Conservation (phyloP, 2,888 invertebrate species). For the Dyspetes luteomarginatus region DNA sequence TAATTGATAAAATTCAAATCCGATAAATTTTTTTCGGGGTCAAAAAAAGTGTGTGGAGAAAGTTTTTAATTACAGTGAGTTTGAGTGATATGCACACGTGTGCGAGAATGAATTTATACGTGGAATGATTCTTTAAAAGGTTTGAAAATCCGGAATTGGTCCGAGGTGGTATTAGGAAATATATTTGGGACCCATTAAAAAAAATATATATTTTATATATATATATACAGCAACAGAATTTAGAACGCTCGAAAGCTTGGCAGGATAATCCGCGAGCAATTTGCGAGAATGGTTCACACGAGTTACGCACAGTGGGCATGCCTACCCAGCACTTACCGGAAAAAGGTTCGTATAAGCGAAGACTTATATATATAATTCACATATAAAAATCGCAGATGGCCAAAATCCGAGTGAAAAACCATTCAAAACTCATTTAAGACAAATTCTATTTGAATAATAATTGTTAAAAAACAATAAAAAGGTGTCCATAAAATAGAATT, state of each 20-base stretch:
- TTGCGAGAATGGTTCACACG: conserved; percentile 80
- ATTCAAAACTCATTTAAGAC: neutral
- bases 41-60: neutral
- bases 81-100: conserved; percentile 13
- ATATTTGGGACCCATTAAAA: neutral
- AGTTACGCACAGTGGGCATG: conserved; percentile 83
- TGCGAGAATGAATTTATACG: neutral
- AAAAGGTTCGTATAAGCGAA: conserved; percentile 78
- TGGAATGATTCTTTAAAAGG: conserved; percentile 48
- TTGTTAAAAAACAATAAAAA: too few species aligned
- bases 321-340: conserved; percentile 82
- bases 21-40: neutral
- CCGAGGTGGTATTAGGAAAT: conserved; percentile 1
- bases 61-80: neutral
- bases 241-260: conserved; percentile 6
- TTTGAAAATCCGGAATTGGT: conserved; percentile 20
- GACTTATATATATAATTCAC: neutral
- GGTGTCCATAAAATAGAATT: too few species aligned
- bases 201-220: neutral
- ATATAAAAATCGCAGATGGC: neutral
- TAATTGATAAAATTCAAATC: neutral
- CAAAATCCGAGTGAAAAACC: neutral
- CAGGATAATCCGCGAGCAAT: conserved; percentile 38
- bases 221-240: conserved; percentile 12
- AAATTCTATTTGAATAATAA: too few species aligned